phyloP scores from a whole-genome alignment of 30 jellyfish, hydroid and myxozoan species.

The Aurelia aurita region DNA sequence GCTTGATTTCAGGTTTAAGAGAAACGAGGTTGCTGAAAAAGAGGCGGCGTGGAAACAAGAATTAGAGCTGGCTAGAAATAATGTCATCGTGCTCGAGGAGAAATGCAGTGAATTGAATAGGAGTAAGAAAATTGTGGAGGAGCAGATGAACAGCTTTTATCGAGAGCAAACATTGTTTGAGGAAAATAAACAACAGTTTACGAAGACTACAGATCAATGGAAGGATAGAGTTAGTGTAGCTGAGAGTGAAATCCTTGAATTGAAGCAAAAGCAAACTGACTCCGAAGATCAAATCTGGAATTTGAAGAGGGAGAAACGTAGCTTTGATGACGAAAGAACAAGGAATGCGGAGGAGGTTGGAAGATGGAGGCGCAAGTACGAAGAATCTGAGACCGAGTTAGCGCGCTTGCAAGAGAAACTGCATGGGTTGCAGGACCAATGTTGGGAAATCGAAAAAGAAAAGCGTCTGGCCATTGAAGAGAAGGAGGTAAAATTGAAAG shows the following conservation, averaged over 20 bases:
- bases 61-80: slow-evolving; percentile 43
- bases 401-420: slow-evolving; percentile 42
- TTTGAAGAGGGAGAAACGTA: slow-evolving; percentile 23
- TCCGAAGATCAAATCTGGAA: slow-evolving; percentile 62
- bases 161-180: slow-evolving; percentile 17
- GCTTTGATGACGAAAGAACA: slow-evolving; percentile 30
- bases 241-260: slow-evolving; percentile 30
- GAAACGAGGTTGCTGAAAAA: slow-evolving; percentile 50
- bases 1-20: slow-evolving; percentile 40
- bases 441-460: slow-evolving; percentile 47
- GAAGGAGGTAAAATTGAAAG: slow-evolving; percentile 9
- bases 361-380: slow-evolving; percentile 33
- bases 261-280: slow-evolving; percentile 21
- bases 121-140: slow-evolving; percentile 14
- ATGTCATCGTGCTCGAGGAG: slow-evolving; percentile 43
- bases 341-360: slow-evolving; percentile 46
- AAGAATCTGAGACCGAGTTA: slow-evolving; percentile 28
- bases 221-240: slow-evolving; percentile 37
- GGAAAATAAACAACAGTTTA: slow-evolving; percentile 14
- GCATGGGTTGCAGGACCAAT: slow-evolving; percentile 30
- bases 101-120: slow-evolving; percentile 33
- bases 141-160: slow-evolving; percentile 1
- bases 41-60: slow-evolving; percentile 57
- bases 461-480: slow-evolving; percentile 44
- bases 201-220: slow-evolving; percentile 12